Base-by-base conservation (phyloP, 2,888 invertebrate species). In the Exephanes ischioxanthus region DNA sequence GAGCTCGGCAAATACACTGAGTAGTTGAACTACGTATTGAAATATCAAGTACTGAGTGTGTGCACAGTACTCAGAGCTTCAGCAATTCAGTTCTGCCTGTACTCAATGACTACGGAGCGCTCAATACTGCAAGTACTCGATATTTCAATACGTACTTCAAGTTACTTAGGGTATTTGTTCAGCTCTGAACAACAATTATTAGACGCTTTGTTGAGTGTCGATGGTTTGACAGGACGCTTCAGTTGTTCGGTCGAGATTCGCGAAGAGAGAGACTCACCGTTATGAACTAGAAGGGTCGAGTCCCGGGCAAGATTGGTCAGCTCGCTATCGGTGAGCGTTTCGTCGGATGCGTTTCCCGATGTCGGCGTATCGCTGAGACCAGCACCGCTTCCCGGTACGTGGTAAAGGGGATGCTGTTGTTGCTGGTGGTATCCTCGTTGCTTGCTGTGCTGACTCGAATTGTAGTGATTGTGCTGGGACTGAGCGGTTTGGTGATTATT, bases 291-390 rank as follows among this genome's bases (percentile, higher is more conserved):
- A 89, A 97, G 96, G 89, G 97, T 97, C 71, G 97, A 97, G 93
- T 97, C 97, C 93, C 97, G 96, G 92, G 97, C 97, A 90, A 97
- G 95, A 84, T 94, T 93, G 91, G 97, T 97, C 93, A 97, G 95
- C 95, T 97, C 97, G 30, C 97, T 97, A 94, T 97, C 97, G 53
- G 97, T 97, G 91, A 97, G 95, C 37, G 97, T 97, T 61, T 97
- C 97, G 96, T 97, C 97, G 88, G 97, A 97, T 88, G 97, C 97
- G 83, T 83, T 83, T 1, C 83, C 83, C 88, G 97, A 97, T 66
- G 97, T 97, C 88, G 97, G 97, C 93, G 97, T 97, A 95, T 97
- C 96, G 94, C 97, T 96, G 90, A 97, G 95, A 91, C 97, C 95
- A 88, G 96, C 95, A 55, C 92, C 93, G 82, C 91, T 92, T 91